Percentiles rank a stretch among this genome's conserved stretches.
These are phyloP conservation scores for Ginglymostoma cirratum DNA, from an alignment of 2,113 vertebrate species.

Conservation along the genomic window DNA sequence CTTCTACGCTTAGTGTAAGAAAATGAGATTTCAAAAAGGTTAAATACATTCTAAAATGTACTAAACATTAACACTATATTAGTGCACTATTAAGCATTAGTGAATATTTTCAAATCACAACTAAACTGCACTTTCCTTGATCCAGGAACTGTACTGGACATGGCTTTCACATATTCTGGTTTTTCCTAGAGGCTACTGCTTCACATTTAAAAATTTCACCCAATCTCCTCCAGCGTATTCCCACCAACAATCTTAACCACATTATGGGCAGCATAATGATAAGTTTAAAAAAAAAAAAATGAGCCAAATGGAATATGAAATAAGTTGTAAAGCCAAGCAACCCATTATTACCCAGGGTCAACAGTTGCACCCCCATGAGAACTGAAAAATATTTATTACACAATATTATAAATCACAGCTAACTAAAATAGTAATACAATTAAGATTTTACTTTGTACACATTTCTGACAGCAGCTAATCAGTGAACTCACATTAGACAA, in stretches of 20 bases:
- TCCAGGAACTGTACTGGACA: background rate
- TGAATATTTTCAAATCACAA: background rate
- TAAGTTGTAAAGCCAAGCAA: background rate
- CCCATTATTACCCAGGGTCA: background rate
- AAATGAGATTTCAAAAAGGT: slow-evolving; percentile 7
- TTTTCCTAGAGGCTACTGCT: background rate
- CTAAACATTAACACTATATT: background rate
- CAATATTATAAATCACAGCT: background rate
- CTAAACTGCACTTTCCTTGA: background rate
- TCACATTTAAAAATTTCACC: background rate
- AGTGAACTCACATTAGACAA: background rate
- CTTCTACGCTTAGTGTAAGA: background rate
- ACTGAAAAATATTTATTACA: background rate
- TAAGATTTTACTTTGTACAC: background rate
- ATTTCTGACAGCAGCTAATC: background rate
- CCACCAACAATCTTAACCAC: background rate
- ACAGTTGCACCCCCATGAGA: background rate
- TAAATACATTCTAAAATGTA: background rate
- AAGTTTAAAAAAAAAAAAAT: background rate
- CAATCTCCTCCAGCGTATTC: background rate
- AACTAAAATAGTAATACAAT: background rate
- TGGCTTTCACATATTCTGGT: background rate
- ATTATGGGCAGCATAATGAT: background rate
- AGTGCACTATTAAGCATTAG: background rate
- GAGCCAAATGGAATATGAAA: background rate